Conservation (phyloP, 2,797 vertebrate genomes). For the Adelosebastes latens region DNA sequence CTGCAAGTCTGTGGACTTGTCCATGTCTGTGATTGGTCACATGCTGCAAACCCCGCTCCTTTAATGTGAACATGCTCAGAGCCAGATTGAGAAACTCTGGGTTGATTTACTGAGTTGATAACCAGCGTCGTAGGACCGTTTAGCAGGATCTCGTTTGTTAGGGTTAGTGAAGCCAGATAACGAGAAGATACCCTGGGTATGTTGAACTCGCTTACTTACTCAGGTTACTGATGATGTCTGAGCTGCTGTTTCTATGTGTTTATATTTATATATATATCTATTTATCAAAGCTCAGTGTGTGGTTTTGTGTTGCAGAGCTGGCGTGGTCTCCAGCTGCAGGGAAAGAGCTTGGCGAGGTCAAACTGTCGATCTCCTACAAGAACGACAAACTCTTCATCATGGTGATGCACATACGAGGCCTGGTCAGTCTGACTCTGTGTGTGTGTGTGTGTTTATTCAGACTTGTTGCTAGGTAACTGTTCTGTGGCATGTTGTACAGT, state of each 20-base stretch:
- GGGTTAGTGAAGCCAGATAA: too few relatives aligned
- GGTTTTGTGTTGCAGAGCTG: slow-evolving; percentile 78
- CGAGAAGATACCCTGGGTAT: too few relatives aligned
- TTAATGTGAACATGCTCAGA: too few relatives aligned
- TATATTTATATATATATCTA: background rate
- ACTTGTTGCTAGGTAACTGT: background rate
- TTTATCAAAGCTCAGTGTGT: background rate
- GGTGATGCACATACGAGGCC: slow-evolving; percentile 96
- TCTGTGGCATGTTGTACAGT: background rate
- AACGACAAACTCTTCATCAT: slow-evolving; percentile 97
- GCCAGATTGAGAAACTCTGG: too few relatives aligned
- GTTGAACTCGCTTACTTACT: too few relatives aligned
- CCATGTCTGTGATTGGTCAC: too few relatives aligned
- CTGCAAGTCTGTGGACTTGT: too few relatives aligned
- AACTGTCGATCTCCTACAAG: slow-evolving; percentile 95
- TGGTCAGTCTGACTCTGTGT: slow-evolving; percentile 84
- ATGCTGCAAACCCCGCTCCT: too few relatives aligned
- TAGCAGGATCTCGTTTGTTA: too few relatives aligned
- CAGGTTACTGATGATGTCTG: too few relatives aligned
- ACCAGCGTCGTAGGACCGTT: too few relatives aligned
- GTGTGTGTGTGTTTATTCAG: slow-evolving; percentile 8
- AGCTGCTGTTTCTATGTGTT: background rate
- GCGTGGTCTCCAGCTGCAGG: slow-evolving; percentile 87
- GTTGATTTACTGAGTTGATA: too few relatives aligned
- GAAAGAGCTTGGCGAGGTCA: slow-evolving; percentile 92